Conservation (phyloP, 2,113 vertebrate genomes). For the Scytalopus superciliaris region DNA sequence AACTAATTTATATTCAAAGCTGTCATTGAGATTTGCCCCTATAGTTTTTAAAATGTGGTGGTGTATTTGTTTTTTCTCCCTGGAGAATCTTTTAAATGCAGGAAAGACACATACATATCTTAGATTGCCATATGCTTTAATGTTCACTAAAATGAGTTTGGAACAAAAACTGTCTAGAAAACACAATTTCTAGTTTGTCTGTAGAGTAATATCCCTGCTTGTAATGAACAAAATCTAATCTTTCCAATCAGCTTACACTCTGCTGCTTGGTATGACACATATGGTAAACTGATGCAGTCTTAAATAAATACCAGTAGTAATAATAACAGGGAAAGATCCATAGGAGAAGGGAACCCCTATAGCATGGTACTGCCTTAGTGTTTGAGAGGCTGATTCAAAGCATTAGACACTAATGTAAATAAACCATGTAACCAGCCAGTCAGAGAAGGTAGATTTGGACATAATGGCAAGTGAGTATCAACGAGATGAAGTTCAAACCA, state of each 20-base stretch:
- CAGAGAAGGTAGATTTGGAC: background rate
- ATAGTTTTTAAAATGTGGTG: background rate
- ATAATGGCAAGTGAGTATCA: background rate
- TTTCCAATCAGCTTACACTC: constrained; percentile 4
- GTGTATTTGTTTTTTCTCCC: background rate
- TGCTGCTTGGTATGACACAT: background rate
- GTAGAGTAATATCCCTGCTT: background rate
- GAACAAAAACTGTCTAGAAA: constrained; percentile 14
- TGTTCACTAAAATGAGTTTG: background rate
- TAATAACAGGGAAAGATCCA: background rate
- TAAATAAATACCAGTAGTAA: background rate
- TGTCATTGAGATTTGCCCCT: background rate
- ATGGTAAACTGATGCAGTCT: constrained; percentile 8
- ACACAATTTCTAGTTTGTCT: background rate
- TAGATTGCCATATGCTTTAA: constrained; percentile 24
- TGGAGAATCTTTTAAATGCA: background rate
- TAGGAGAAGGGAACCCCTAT: background rate
- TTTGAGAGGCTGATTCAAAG: background rate
- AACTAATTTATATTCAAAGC: background rate
- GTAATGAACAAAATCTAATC: background rate
- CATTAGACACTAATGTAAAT: background rate
- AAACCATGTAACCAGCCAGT: background rate
- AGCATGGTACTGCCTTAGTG: background rate
- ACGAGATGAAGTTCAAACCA: background rate
- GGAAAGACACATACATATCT: background rate